Percentiles rank a stretch among this genome's conserved stretches.
Evolutionary conservation across 2,113 vertebrate species (phyloP).

Genomic region (Corvus moneduloides): DNA sequence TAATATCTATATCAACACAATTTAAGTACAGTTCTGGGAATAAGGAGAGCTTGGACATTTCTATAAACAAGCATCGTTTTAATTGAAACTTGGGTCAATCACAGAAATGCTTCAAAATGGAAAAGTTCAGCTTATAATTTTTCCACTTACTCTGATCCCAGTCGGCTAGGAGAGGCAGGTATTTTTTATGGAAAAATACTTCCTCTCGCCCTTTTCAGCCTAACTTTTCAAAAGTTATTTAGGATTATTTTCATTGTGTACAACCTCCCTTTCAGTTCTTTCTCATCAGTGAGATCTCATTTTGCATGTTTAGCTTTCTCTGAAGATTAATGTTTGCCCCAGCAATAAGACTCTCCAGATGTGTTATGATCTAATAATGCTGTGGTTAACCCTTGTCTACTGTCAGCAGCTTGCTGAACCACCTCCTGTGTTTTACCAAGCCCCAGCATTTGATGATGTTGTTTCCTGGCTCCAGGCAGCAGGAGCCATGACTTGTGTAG

Average conservation of each 20-base stretch:
- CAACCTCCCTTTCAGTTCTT: not conserved
- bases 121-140: not conserved
- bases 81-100: conserved; percentile 10
- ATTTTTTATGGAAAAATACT: not conserved
- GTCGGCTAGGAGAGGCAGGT: not conserved
- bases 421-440: not conserved
- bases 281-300: not conserved
- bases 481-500: not conserved
- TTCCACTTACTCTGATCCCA: not conserved
- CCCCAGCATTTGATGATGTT: not conserved
- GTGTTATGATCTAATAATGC: conserved; percentile 1
- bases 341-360: conserved; percentile 29
- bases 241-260: conserved; percentile 16
- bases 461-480: not conserved
- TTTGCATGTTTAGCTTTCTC: conserved; percentile 32
- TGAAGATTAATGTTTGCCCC: not conserved
- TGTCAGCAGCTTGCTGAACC: conserved; percentile 8
- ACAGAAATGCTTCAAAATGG: not conserved
- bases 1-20: conserved; percentile 36
- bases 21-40: conserved; percentile 14
- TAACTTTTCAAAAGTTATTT: not conserved
- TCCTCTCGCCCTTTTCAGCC: not conserved
- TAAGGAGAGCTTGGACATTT: not conserved
- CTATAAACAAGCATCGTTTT: conserved; percentile 31
- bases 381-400: conserved; percentile 7